phyloP scores from a whole-genome alignment of 2,113 vertebrate genomes.

The Papio anubis region DNA sequence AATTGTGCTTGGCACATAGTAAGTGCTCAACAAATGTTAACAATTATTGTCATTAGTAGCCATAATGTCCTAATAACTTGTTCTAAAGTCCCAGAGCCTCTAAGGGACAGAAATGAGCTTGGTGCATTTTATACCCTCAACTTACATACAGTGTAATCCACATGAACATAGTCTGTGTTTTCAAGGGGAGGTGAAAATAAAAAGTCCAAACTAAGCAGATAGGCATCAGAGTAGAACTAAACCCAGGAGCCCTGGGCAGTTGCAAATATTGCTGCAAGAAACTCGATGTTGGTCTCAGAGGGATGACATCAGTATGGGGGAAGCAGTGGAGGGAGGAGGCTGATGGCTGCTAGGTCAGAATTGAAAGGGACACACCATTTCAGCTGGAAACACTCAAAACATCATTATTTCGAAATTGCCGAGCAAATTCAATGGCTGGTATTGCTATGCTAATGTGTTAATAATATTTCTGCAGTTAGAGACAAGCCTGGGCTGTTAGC shows the following conservation, averaged over 20 bases:
- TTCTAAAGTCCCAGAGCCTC: not conserved
- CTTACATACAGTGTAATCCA: fast-evolving
- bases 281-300: not conserved
- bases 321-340: not conserved
- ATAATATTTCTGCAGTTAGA: constrained; percentile 75
- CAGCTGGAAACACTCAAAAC: constrained; percentile 72
- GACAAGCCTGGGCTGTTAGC: constrained; percentile 63
- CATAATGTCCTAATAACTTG: not conserved
- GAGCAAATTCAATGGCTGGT: constrained; percentile 54
- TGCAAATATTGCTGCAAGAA: too few relatives aligned
- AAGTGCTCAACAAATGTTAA: constrained; percentile 4
- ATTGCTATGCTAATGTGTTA: constrained; percentile 72
- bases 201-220: not conserved
- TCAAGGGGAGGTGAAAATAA: not conserved
- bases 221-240: not conserved
- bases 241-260: not conserved
- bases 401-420: constrained; percentile 63
- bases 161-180: not conserved
- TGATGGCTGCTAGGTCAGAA: constrained; percentile 47
- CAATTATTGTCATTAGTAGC: not conserved
- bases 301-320: not conserved
- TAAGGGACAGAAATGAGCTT: not conserved
- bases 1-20: not conserved
- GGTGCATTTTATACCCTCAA: fast-evolving
- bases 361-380: constrained; percentile 59